Conservation (phyloP, 2,797 vertebrate species). For the Crocodylus rhombifer region DNA sequence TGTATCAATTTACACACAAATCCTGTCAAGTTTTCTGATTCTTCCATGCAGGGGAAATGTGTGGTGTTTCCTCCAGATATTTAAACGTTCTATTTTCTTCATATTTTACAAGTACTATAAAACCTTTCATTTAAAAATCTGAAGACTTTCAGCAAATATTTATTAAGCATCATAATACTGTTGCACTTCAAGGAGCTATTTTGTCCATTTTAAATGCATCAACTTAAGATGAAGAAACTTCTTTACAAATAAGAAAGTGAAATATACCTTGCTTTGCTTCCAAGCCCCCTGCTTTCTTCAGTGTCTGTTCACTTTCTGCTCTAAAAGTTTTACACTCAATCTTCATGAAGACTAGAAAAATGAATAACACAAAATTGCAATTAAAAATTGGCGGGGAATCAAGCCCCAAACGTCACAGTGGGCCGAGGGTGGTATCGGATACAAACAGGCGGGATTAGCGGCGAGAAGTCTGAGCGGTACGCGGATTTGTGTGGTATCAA, state of each 20-base stretch:
- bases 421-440: too few relatives aligned
- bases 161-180: not conserved
- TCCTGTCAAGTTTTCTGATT: not conserved
- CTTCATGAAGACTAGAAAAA: not conserved
- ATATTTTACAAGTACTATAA: too few relatives aligned
- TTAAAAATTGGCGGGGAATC: too few relatives aligned
- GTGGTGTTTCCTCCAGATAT: not conserved
- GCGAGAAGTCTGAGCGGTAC: too few relatives aligned
- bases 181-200: not conserved
- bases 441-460: too few relatives aligned
- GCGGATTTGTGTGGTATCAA: too few relatives aligned
- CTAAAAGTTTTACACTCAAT: not conserved
- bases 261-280: not conserved
- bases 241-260: not conserved
- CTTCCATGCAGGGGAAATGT: not conserved
- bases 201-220: not conserved
- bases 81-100: not conserved
- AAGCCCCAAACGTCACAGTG: too few relatives aligned
- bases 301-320: too few relatives aligned
- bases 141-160: not conserved
- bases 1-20: not conserved
- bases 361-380: not conserved
- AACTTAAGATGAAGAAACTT: not conserved
- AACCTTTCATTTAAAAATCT: not conserved
- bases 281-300: not conserved